Percentiles rank a stretch among this genome's conserved stretches.
These are phyloP conservation scores for Cyanoderma ruficeps DNA, from an alignment of 2,113 vertebrate species.

Conservation along the genomic window DNA sequence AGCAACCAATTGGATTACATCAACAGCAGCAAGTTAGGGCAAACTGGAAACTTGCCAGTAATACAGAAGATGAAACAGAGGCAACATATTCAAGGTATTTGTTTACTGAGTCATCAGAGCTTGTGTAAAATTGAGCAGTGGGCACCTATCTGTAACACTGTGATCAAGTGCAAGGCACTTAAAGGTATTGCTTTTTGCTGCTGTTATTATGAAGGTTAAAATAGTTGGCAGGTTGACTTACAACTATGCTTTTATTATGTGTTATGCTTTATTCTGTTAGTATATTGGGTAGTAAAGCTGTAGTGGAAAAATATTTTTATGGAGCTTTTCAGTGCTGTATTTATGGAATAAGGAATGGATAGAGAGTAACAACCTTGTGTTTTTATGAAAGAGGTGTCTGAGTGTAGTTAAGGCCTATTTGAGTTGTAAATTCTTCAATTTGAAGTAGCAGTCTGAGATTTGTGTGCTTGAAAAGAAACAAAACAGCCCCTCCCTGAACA, in stretches of 20 bases:
- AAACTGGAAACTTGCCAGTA: constrained; percentile 88
- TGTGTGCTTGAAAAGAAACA: not conserved
- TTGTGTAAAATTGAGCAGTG: constrained; percentile 9
- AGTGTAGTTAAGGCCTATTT: constrained; percentile 14
- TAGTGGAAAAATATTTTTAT: constrained; percentile 40
- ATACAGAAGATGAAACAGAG: constrained; percentile 87
- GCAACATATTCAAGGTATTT: constrained; percentile 86
- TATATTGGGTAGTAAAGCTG: constrained; percentile 38
- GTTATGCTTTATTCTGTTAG: constrained; percentile 46
- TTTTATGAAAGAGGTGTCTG: constrained; percentile 5
- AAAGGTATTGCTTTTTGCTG: constrained; percentile 28
- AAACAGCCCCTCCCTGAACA: not conserved
- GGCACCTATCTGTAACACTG: constrained; percentile 49
- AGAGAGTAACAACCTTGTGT: constrained; percentile 11
- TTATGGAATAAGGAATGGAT: constrained; percentile 4
- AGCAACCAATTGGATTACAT: constrained; percentile 86
- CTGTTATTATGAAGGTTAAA: constrained; percentile 22
- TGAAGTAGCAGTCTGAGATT: not conserved
- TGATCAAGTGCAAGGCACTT: constrained; percentile 33
- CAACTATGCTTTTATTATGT: constrained; percentile 28
- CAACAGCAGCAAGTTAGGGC: constrained; percentile 88
- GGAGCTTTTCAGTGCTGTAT: constrained; percentile 25
- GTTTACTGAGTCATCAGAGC: constrained; percentile 27
- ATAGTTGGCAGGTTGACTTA: constrained; percentile 25
- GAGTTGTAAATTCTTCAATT: constrained; percentile 1